Evolutionary conservation across 2,888 invertebrate species (phyloP).

Genomic region (Andrena flavipes): DNA sequence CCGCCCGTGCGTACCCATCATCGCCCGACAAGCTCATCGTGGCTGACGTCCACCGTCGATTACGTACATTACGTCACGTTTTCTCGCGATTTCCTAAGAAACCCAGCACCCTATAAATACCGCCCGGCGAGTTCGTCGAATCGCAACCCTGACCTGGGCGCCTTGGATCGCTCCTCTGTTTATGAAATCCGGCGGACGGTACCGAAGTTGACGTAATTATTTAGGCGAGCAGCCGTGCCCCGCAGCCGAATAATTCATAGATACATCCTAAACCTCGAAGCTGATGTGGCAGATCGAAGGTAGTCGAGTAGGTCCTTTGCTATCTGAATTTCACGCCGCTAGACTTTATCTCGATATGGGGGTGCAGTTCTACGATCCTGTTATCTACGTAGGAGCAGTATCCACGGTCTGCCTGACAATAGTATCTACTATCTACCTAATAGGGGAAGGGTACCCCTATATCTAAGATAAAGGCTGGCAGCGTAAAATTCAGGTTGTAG

Average conservation of each 20-base stretch:
- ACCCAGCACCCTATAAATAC: conserved; percentile 41
- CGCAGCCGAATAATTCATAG: conserved; percentile 14
- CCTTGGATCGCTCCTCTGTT: conserved; percentile 25
- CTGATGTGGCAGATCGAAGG: not conserved
- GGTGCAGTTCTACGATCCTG: conserved; percentile 1
- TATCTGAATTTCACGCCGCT: not conserved
- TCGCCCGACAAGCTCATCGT: conserved; percentile 48
- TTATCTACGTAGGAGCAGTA: no score
- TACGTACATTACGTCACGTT: conserved; percentile 71
- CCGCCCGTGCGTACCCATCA: conserved; percentile 56
- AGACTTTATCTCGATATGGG: not conserved
- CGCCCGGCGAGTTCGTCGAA: conserved; percentile 27
- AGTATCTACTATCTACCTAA: conserved; percentile 8
- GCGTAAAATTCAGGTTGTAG: not conserved
- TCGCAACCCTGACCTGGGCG: conserved; percentile 46
- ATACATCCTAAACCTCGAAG: not conserved
- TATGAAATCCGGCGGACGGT: conserved; percentile 20
- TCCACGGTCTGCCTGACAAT: not conserved
- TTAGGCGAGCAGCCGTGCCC: not conserved
- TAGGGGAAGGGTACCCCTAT: not conserved
- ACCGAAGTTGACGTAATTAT: not conserved
- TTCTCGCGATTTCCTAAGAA: conserved; percentile 40
- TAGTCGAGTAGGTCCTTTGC: not conserved
- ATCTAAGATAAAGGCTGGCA: not conserved
- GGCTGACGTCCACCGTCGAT: conserved; percentile 58